These are phyloP conservation scores for Caerostris darwini DNA, from an alignment of 1,140 invertebrate species.

Conservation along the genomic window DNA sequence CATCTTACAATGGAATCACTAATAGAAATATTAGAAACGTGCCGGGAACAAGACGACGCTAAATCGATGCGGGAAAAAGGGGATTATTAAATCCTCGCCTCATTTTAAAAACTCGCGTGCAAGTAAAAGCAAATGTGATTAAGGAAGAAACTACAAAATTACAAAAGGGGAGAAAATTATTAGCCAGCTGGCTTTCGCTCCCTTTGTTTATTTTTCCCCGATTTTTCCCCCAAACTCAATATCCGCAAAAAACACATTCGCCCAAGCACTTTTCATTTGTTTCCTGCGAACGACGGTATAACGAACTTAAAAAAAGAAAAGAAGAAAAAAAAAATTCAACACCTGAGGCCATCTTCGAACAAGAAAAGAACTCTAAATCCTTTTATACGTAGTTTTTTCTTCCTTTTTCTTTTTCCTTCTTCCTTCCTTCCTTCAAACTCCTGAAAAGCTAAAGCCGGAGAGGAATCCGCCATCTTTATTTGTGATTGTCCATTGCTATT, in stretches of 20 bases:
- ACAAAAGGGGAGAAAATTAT: background rate
- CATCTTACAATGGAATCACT: too few species aligned
- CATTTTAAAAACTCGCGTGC: background rate
- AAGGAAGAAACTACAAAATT: background rate
- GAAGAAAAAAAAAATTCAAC: conserved; percentile 28
- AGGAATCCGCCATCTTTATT: conserved; percentile 54
- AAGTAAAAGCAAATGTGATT: background rate
- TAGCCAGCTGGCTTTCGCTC: background rate
- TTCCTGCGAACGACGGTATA: conserved; percentile 11
- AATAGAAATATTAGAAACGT: too few species aligned
- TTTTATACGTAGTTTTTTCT: background rate
- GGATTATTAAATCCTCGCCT: background rate
- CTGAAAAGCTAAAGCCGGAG: background rate
- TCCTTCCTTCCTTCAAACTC: background rate
- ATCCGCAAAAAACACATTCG: background rate
- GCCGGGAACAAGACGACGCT: background rate
- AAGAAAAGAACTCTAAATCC: conserved; percentile 34
- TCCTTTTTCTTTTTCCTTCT: background rate
- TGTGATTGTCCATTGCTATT: conserved; percentile 20
- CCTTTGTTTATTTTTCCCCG: background rate
- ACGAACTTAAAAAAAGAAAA: background rate
- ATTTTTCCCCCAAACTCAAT: conserved; percentile 20
- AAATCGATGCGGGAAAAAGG: background rate
- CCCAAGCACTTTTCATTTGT: conserved; percentile 6
- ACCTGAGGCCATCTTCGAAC: conserved; percentile 35